phyloP scores from a whole-genome alignment of 2,888 invertebrate genomes.

The Ochropleura plecta region DNA sequence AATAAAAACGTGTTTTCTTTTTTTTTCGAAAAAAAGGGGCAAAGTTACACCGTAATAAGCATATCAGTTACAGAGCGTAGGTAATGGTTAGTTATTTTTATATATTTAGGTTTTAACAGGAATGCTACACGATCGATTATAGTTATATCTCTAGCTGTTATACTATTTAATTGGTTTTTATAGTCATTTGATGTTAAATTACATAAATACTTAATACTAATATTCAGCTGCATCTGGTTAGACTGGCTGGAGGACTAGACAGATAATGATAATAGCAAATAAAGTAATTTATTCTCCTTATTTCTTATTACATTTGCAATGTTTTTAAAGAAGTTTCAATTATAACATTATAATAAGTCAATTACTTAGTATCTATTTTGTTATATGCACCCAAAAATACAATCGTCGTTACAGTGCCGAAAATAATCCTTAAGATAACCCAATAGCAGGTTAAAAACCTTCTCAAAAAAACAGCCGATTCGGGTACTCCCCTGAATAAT shows the following conservation, averaged over 20 bases:
- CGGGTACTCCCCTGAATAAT: slow-evolving; percentile 15
- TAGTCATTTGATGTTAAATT: slow-evolving; percentile 2
- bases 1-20: slow-evolving; percentile 4
- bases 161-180: neutral
- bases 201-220: neutral
- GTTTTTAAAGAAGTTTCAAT: neutral
- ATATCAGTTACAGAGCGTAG: slow-evolving; percentile 83
- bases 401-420: slow-evolving; percentile 15
- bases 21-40: slow-evolving; percentile 34
- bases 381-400: neutral
- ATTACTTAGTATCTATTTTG: slow-evolving; percentile 7
- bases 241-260: too few relatives aligned
- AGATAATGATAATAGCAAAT: too few relatives aligned
- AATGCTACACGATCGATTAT: slow-evolving; percentile 47
- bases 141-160: slow-evolving; percentile 11
- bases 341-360: neutral
- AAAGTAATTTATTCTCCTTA: too few relatives aligned
- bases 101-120: slow-evolving; percentile 62
- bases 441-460: slow-evolving; percentile 3
- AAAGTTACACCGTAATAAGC: slow-evolving; percentile 79
- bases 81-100: slow-evolving; percentile 78
- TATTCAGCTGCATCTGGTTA: too few relatives aligned
- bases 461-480: neutral
- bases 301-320: slow-evolving; percentile 20
- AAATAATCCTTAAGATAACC: slow-evolving; percentile 29